A percentile compares a stretch with the other conserved stretches of the same genome.
These are phyloP conservation scores for Callinectes sapidus DNA, from an alignment of 2,888 invertebrate species.

Conservation along the genomic window DNA sequence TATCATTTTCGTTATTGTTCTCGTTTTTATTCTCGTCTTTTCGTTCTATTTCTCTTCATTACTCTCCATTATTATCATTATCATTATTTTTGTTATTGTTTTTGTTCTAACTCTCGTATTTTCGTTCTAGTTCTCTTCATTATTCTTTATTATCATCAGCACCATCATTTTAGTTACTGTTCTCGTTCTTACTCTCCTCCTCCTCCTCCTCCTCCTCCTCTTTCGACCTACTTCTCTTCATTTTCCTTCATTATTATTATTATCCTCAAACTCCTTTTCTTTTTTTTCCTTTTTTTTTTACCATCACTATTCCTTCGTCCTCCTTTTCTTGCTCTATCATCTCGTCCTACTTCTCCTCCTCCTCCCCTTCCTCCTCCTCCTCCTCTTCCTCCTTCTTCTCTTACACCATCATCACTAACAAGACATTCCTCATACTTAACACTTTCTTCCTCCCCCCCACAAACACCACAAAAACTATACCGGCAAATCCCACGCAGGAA, in stretches of 20 bases:
- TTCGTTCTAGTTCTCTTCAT: background rate
- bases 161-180: background rate
- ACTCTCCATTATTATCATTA: background rate
- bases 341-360: background rate
- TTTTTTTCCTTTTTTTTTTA: background rate
- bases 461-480: background rate
- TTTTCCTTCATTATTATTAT: background rate
- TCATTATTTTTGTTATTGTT: no score
- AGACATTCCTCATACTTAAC: background rate
- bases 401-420: background rate
- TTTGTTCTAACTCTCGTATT: background rate
- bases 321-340: background rate
- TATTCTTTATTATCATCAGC: background rate
- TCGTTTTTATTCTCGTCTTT: background rate
- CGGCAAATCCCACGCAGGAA: no score
- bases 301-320: background rate
- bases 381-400: background rate
- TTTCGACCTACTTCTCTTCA: background rate
- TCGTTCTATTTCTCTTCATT: background rate
- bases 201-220: background rate
- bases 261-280: background rate
- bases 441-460: background rate
- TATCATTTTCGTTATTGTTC: background rate
- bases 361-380: background rate
- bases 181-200: background rate